A percentile compares a stretch with the other conserved stretches of the same genome.
Conservation (phyloP, 64 coral and sea anemone genomes). For the Dendronephthya gigantea region DNA sequence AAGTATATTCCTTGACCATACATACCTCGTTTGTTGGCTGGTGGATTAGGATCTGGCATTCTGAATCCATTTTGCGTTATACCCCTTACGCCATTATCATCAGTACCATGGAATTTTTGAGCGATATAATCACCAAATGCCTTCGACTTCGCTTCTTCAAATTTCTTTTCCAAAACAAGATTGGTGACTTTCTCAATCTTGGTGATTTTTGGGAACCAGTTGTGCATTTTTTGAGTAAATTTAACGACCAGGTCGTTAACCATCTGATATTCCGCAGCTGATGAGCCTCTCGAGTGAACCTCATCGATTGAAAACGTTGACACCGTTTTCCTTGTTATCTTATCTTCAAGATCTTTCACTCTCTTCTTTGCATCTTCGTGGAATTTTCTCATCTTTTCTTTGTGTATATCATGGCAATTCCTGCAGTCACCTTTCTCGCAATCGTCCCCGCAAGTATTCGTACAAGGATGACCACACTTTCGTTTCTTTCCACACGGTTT, state of each 20-base stretch:
- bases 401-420: not conserved
- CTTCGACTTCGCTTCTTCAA: slow-evolving; percentile 13
- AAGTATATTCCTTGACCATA: slow-evolving; percentile 29
- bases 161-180: slow-evolving; percentile 21
- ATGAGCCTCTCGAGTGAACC: not conserved
- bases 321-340: not conserved
- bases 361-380: slow-evolving; percentile 8
- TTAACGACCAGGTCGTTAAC: not conserved
- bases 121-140: slow-evolving; percentile 26
- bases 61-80: slow-evolving; percentile 18
- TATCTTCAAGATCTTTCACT: not conserved
- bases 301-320: slow-evolving; percentile 3
- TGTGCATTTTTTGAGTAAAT: not conserved
- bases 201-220: slow-evolving; percentile 9
- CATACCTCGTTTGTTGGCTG: slow-evolving; percentile 1
- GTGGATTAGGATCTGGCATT: slow-evolving; percentile 13
- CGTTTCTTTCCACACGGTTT: slow-evolving; percentile 5
- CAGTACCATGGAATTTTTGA: slow-evolving; percentile 16
- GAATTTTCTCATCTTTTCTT: slow-evolving; percentile 15
- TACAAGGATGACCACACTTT: slow-evolving; percentile 13
- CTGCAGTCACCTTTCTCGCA: slow-evolving; percentile 22
- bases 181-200: slow-evolving; percentile 28
- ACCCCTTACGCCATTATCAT: not conserved
- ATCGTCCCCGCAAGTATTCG: slow-evolving; percentile 10
- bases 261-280: slow-evolving; percentile 15